Conservation (phyloP, 2,888 invertebrate genomes). For the Myopa tessellatipennis region DNA sequence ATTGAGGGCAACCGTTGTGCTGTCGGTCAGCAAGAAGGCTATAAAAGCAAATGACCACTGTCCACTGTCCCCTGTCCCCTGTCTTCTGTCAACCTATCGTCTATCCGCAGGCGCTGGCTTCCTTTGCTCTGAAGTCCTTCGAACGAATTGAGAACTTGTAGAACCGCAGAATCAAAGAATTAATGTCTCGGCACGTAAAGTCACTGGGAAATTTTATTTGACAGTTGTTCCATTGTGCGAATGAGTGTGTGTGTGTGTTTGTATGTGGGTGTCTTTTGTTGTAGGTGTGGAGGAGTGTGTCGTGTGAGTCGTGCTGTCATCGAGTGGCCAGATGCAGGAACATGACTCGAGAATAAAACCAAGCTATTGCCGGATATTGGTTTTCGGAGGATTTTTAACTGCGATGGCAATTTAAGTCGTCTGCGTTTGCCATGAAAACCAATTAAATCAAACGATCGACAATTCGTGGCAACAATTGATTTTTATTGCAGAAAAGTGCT, state of each 20-base stretch:
- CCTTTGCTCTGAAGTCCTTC: background rate
- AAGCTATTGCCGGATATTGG: conserved; percentile 21
- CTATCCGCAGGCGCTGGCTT: background rate
- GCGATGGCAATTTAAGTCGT: background rate
- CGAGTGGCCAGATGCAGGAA: background rate
- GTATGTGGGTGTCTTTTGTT: background rate
- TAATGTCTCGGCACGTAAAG: conserved; percentile 35
- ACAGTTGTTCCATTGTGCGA: conserved; percentile 10
- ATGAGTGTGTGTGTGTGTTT: background rate
- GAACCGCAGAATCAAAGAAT: conserved; percentile 26
- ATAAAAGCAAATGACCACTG: conserved; percentile 17
- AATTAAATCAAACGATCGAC: conserved; percentile 22
- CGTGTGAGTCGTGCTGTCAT: background rate
- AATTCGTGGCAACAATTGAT: conserved; percentile 22
- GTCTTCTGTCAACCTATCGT: too few relatives aligned
- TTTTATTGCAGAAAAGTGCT: conserved; percentile 12
- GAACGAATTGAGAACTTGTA: background rate
- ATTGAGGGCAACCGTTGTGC: conserved; percentile 18
- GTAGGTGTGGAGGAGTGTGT: background rate
- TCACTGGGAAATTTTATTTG: conserved; percentile 31
- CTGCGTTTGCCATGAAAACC: conserved; percentile 18
- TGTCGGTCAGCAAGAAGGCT: conserved; percentile 7
- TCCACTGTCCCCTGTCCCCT: too few relatives aligned
- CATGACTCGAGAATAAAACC: conserved; percentile 5
- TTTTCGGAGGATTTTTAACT: background rate